phyloP scores from a whole-genome alignment of 2,797 vertebrate species.

The Pogoniulus pusillus region DNA sequence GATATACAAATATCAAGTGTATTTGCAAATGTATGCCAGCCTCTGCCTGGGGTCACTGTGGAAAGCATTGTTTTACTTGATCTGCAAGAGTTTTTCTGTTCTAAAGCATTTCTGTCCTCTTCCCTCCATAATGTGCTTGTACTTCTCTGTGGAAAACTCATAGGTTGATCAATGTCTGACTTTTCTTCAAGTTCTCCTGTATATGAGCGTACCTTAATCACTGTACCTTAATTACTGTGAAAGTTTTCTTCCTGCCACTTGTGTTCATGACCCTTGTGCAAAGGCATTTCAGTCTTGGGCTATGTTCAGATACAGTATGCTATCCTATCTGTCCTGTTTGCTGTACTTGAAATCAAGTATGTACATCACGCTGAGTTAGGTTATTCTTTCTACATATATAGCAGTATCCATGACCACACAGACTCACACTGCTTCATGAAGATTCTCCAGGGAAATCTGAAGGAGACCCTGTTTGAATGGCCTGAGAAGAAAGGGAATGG shows the following conservation, averaged over 20 bases:
- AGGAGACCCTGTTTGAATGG: conserved; percentile 94
- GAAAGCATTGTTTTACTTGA: not conserved
- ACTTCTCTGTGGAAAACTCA: not conserved
- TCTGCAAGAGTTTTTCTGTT: not conserved
- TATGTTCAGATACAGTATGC: not conserved
- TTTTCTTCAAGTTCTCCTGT: not conserved
- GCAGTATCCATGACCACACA: conserved; percentile 97
- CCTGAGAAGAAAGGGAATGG: conserved; percentile 83
- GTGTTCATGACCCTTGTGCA: not conserved
- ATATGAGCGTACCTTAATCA: not conserved
- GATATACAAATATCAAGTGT: not conserved
- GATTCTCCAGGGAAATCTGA: conserved; percentile 94
- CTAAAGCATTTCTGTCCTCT: not conserved
- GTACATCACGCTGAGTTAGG: conserved; percentile 33
- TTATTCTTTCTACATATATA: conserved; percentile 75
- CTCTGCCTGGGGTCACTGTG: not conserved
- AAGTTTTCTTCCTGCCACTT: not conserved
- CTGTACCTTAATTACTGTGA: not conserved
- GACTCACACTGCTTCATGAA: conserved; percentile 98
- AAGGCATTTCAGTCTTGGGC: not conserved
- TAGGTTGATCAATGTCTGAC: not conserved
- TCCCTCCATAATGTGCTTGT: not conserved
- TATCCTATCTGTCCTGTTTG: not conserved
- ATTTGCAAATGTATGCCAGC: not conserved
- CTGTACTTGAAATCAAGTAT: not conserved